phyloP scores from a whole-genome alignment of 2,113 vertebrate genomes.

The Thinocorus orbignyianus region DNA sequence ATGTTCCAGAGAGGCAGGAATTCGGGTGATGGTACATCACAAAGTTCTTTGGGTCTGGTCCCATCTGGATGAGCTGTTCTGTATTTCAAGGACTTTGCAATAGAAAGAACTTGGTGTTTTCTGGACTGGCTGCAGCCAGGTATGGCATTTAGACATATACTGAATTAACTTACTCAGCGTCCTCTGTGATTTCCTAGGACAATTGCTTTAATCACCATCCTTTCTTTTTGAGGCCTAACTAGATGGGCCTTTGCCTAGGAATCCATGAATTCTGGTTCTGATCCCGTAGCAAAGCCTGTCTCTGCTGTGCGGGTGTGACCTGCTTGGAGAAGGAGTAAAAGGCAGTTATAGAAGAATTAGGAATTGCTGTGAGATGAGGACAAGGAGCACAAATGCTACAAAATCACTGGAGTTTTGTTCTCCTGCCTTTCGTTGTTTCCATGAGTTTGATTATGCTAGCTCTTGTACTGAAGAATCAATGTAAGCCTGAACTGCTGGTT shows the following conservation, averaged over 20 bases:
- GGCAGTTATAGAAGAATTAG: neutral
- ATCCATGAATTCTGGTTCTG: neutral
- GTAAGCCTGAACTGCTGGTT: neutral
- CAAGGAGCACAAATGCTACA: neutral
- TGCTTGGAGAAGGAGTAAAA: neutral
- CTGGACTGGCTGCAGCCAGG: neutral
- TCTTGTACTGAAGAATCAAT: neutral
- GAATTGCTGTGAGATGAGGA: neutral
- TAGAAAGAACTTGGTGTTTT: neutral
- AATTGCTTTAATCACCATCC: neutral
- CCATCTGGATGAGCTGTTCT: neutral
- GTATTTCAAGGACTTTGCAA: neutral
- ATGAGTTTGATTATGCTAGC: neutral
- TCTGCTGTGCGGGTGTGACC: neutral
- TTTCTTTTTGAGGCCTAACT: neutral
- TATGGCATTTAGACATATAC: neutral
- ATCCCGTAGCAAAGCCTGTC: neutral
- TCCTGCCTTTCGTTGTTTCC: neutral
- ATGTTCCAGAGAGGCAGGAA: neutral
- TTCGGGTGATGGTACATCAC: neutral
- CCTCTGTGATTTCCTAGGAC: neutral
- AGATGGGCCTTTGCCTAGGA: neutral
- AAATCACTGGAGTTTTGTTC: neutral
- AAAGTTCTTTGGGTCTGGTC: neutral
- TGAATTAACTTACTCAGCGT: neutral